Conservation (phyloP, 1,140 invertebrate species). For the Meloidogyne exigua region DNA sequence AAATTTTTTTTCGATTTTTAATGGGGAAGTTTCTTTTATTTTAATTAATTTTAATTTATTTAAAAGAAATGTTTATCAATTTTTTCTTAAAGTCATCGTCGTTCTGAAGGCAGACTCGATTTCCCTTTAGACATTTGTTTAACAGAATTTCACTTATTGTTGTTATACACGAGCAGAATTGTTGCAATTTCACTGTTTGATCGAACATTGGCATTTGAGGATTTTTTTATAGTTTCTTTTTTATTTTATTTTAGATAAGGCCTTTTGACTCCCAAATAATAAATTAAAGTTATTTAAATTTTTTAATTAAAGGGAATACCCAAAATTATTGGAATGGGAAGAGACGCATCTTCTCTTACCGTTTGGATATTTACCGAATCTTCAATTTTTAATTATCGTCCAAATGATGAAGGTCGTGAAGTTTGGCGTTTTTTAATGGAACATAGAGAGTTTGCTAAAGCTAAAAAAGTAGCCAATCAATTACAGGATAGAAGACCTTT, state of each 20-base stretch:
- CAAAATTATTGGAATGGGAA: conserved; percentile 41
- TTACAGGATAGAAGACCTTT: conserved; percentile 41
- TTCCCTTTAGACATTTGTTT: conserved; percentile 40
- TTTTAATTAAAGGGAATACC: conserved; percentile 21
- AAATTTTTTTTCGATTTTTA: no score
- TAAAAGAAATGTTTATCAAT: conserved; percentile 10
- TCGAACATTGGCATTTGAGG: conserved; percentile 39
- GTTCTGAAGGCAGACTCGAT: conserved; percentile 35
- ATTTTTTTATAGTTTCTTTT: conserved; percentile 34
- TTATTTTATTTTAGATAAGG: conserved; percentile 7
- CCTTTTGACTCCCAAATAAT: no score
- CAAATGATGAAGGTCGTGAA: conserved; percentile 41
- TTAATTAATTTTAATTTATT: no score
- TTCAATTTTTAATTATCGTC: conserved; percentile 39
- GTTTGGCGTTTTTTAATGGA: conserved; percentile 45
- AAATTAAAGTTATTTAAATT: background rate
- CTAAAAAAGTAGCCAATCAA: conserved; percentile 35
- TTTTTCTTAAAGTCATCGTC: conserved; percentile 32
- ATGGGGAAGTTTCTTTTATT: no score
- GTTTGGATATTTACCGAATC: conserved; percentile 43
- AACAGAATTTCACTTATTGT: conserved; percentile 44
- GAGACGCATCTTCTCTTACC: conserved; percentile 42
- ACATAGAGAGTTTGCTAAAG: conserved; percentile 43
- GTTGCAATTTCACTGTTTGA: conserved; percentile 41
- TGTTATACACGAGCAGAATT: conserved; percentile 31